phyloP scores from a whole-genome alignment of 2,888 invertebrate genomes.

The Callyntrura guangdongensis region DNA sequence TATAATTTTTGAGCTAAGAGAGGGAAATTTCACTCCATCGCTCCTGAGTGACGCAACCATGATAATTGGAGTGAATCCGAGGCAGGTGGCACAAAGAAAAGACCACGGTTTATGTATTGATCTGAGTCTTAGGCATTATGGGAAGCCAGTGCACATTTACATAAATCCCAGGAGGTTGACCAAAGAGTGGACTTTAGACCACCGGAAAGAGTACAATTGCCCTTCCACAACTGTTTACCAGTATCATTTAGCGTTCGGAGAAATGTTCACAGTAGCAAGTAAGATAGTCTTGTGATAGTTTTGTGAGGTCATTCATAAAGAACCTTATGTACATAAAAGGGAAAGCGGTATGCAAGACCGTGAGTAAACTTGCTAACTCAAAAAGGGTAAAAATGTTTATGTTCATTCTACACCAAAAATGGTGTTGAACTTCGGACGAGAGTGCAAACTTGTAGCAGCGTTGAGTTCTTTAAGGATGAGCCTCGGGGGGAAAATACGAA shows the following conservation, averaged over 20 bases:
- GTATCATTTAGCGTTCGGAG: slow-evolving; percentile 71
- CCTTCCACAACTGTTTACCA: slow-evolving; percentile 17
- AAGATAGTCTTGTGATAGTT: not conserved
- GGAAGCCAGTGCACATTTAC: slow-evolving; percentile 68
- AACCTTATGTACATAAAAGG: too few species aligned
- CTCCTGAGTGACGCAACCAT: slow-evolving; percentile 14
- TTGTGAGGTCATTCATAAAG: too few species aligned
- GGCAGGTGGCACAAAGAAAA: slow-evolving; percentile 54
- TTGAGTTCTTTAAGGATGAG: too few species aligned
- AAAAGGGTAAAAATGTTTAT: too few species aligned
- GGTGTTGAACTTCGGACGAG: too few species aligned
- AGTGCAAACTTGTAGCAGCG: too few species aligned
- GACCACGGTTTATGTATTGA: slow-evolving; percentile 62
- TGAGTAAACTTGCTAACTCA: too few species aligned
- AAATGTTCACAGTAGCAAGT: slow-evolving; percentile 38
- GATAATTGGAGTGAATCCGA: slow-evolving; percentile 72
- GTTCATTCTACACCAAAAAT: too few species aligned
- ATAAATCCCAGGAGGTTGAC: slow-evolving; percentile 40
- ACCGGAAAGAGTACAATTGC: slow-evolving; percentile 35
- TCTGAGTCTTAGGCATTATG: slow-evolving; percentile 17
- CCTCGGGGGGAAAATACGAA: too few species aligned
- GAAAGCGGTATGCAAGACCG: too few species aligned
- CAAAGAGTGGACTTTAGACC: slow-evolving; percentile 52
- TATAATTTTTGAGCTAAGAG: slow-evolving; percentile 47
- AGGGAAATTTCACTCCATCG: slow-evolving; percentile 33